Evolutionary conservation across 2,888 invertebrate genomes (phyloP).

Genomic region (Aphidius colemani): DNA sequence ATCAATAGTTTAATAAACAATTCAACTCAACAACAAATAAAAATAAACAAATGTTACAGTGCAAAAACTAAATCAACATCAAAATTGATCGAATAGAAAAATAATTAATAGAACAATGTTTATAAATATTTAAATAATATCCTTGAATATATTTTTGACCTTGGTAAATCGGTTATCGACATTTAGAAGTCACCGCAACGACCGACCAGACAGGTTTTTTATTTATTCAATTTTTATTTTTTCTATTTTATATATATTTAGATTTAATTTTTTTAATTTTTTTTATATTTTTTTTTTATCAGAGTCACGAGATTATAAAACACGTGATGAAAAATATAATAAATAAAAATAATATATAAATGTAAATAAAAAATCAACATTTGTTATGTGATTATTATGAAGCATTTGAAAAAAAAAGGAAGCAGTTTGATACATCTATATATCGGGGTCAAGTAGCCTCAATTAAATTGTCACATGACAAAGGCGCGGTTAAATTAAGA

Average conservation of each 20-base stretch:
- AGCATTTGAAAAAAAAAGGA: too few relatives aligned
- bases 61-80: too few relatives aligned
- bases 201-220: not conserved
- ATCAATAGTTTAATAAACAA: too few relatives aligned
- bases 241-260: not conserved
- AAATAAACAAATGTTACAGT: too few relatives aligned
- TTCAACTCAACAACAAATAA: too few relatives aligned
- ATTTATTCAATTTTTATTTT: too few relatives aligned
- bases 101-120: too few relatives aligned
- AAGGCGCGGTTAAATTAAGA: constrained; percentile 1
- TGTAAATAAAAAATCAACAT: constrained; percentile 1
- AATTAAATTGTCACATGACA: constrained; percentile 37
- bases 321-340: constrained; percentile 23
- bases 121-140: too few relatives aligned
- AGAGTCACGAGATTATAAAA: constrained; percentile 21
- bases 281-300: not conserved
- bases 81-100: too few relatives aligned
- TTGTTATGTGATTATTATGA: not conserved
- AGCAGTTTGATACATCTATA: not conserved
- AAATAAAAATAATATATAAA: not conserved
- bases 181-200: not conserved
- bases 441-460: constrained; percentile 34
- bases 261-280: too few relatives aligned
- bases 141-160: not conserved
- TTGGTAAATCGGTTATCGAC: constrained; percentile 23